phyloP scores from a whole-genome alignment of 1,140 invertebrate genomes.

The Helicorthomorpha holstii region DNA sequence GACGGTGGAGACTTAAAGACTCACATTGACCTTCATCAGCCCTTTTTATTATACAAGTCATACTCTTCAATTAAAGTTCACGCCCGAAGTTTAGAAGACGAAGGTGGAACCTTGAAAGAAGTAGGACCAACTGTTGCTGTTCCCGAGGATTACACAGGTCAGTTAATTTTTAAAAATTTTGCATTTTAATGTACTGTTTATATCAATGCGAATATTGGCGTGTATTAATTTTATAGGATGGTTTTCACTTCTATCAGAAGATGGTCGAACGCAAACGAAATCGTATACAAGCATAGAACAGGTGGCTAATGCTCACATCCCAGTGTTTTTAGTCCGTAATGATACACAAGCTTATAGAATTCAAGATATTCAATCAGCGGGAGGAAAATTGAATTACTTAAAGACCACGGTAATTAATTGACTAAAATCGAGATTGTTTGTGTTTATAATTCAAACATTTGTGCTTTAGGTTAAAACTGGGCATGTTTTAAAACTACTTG shows the following conservation, averaged over 20 bases:
- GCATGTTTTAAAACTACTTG: conserved; percentile 23
- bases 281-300: conserved; percentile 21
- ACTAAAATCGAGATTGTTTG: background rate
- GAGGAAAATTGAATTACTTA: conserved; percentile 16
- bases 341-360: conserved; percentile 21
- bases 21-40: conserved; percentile 3
- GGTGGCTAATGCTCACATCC: conserved; percentile 20
- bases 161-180: conserved; percentile 2
- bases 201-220: background rate
- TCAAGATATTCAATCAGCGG: conserved; percentile 15
- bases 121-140: conserved; percentile 21
- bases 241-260: conserved; percentile 22
- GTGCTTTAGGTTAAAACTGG: conserved; percentile 12
- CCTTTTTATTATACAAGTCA: conserved; percentile 4
- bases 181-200: background rate
- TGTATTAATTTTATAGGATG: no score
- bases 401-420: conserved; percentile 14
- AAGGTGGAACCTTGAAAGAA: conserved; percentile 16
- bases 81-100: conserved; percentile 19
- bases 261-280: conserved; percentile 17
- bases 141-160: conserved; percentile 24
- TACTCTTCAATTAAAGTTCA: conserved; percentile 15
- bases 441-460: background rate
- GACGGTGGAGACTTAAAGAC: background rate
- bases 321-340: conserved; percentile 24